Percentiles rank a stretch among this genome's conserved stretches.
Evolutionary conservation across 1,140 invertebrate species (phyloP).

Genomic region (Orussus abietinus): DNA sequence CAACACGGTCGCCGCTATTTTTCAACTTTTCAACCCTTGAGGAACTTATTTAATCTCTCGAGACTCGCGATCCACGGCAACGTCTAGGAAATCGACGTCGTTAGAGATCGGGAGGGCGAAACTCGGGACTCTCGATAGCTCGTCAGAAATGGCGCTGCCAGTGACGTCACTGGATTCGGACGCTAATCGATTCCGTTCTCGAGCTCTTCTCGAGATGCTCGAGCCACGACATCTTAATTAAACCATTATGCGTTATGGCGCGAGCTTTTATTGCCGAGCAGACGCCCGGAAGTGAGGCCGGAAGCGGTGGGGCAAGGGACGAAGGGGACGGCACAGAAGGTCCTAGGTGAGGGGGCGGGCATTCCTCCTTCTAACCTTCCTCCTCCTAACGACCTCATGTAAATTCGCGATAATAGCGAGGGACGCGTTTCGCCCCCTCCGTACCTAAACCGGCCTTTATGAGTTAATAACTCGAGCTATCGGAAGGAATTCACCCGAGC

Average conservation of each 20-base stretch:
- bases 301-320: slow-evolving; percentile 10
- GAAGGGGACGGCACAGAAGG: slow-evolving; percentile 13
- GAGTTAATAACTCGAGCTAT: slow-evolving; percentile 52
- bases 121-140: no score
- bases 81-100: no score
- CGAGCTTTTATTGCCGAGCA: slow-evolving; percentile 39
- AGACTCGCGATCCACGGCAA: no score
- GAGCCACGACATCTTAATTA: slow-evolving; percentile 46
- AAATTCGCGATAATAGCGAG: slow-evolving; percentile 48
- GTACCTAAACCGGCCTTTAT: slow-evolving; percentile 45
- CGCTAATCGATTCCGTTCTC: no score
- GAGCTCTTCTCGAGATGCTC: no score
- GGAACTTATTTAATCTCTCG: no score
- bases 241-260: slow-evolving; percentile 45
- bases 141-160: no score
- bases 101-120: no score
- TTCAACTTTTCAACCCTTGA: no score
- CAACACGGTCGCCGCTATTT: no score
- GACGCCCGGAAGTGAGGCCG: slow-evolving; percentile 7
- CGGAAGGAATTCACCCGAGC: slow-evolving; percentile 42
- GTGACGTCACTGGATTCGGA: no score
- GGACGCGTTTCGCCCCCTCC: slow-evolving; percentile 26
- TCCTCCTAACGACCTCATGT: slow-evolving; percentile 34
- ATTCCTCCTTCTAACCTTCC: slow-evolving; percentile 22
- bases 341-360: not conserved